Percentiles rank a stretch among this genome's conserved stretches.
Evolutionary conservation across 2,888 invertebrate genomes (phyloP).

Genomic region (Rotaria magnacalcarata): DNA sequence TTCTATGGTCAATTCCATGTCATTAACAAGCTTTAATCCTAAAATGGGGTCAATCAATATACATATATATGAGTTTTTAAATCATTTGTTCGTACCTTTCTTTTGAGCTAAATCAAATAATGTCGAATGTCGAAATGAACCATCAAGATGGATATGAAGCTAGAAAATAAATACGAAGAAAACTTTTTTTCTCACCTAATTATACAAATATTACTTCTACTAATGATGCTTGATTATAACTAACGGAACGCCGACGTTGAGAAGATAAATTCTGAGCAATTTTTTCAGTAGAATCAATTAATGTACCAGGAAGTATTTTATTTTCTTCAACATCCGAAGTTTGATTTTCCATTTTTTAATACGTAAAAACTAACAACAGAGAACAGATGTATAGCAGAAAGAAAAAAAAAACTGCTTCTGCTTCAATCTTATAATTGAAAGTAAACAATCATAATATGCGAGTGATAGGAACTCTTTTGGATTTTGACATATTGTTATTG

Average conservation of each 20-base stretch:
- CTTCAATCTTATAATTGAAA: too few relatives aligned
- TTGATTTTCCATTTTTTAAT: not conserved
- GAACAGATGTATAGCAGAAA: too few relatives aligned
- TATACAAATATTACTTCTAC: not conserved
- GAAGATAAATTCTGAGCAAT: not conserved
- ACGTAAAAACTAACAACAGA: too few relatives aligned
- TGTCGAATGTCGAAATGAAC: conserved; percentile 12
- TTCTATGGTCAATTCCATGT: not conserved
- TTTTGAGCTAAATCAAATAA: conserved; percentile 6
- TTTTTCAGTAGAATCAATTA: not conserved
- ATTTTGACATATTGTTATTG: too few relatives aligned
- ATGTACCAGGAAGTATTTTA: not conserved
- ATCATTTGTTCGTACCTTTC: not conserved
- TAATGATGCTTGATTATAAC: not conserved
- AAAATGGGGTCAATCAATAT: not conserved
- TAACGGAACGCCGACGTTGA: not conserved
- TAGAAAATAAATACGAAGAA: not conserved
- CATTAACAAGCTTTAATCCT: not conserved
- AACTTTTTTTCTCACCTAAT: too few relatives aligned
- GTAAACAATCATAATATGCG: too few relatives aligned
- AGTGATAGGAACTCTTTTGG: too few relatives aligned
- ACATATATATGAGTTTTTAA: not conserved
- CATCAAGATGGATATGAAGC: conserved; percentile 30
- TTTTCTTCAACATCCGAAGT: not conserved
- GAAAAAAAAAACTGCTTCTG: too few relatives aligned